phyloP scores from a whole-genome alignment of 1,140 invertebrate genomes.

The Drosophila bifasciata region DNA sequence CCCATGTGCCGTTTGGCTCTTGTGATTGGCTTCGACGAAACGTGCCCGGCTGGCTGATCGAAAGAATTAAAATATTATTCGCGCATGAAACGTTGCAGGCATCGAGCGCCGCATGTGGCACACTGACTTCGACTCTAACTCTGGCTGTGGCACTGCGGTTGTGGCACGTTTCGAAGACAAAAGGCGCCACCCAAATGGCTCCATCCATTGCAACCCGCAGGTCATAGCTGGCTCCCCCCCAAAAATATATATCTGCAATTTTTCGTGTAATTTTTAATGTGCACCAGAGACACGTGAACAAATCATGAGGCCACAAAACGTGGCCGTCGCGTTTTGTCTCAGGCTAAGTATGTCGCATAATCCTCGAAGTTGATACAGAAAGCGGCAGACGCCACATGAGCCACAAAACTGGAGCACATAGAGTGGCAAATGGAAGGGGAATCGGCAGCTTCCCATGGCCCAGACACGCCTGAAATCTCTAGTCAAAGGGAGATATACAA shows the following conservation, averaged over 20 bases:
- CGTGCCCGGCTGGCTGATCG: slow-evolving; percentile 55
- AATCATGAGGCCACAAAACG: slow-evolving; percentile 25
- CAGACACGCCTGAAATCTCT: neutral
- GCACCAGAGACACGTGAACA: slow-evolving; percentile 50
- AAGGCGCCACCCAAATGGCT: slow-evolving; percentile 77
- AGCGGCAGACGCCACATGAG: neutral
- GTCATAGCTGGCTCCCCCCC: slow-evolving; percentile 36
- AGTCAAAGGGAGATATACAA: no score
- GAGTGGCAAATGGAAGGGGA: no score
- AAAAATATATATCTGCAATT: slow-evolving; percentile 55
- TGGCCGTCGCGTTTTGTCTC: slow-evolving; percentile 36
- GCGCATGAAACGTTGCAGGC: slow-evolving; percentile 66
- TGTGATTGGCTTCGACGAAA: slow-evolving; percentile 67
- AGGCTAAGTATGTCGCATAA: slow-evolving; percentile 20
- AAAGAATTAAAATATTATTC: slow-evolving; percentile 79
- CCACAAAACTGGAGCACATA: neutral
- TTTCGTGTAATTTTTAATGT: slow-evolving; percentile 72
- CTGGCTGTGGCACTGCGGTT: slow-evolving; percentile 11
- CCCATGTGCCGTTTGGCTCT: slow-evolving; percentile 32
- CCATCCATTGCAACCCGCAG: slow-evolving; percentile 44
- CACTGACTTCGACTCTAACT: slow-evolving; percentile 25
- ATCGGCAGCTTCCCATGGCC: neutral
- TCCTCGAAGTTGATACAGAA: slow-evolving; percentile 22
- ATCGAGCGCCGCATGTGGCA: slow-evolving; percentile 71
- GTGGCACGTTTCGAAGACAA: slow-evolving; percentile 75